A percentile compares a stretch with the other conserved stretches of the same genome.
Conservation (phyloP, 2,113 vertebrate species). For the Glaucomys volans region DNA sequence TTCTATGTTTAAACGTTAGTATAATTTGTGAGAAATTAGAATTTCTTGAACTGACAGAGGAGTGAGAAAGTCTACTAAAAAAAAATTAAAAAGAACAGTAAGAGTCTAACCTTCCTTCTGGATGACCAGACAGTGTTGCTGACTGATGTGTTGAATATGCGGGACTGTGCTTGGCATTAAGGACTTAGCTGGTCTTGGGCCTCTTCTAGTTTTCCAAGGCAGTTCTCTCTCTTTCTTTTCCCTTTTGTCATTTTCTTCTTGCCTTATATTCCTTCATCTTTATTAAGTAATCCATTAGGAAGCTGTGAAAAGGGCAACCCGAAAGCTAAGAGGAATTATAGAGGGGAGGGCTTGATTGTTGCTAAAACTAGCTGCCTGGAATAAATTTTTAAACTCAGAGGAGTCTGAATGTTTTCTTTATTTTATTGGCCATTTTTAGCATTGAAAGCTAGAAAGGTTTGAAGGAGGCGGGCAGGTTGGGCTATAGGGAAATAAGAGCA, state of each 20-base stretch:
- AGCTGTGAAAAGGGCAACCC: not conserved
- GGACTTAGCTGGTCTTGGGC: not conserved
- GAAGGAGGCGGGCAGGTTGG: not conserved
- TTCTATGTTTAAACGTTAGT: not conserved
- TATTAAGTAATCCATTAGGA: not conserved
- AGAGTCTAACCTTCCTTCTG: not conserved
- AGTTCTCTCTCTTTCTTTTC: not conserved
- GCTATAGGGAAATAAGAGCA: not conserved
- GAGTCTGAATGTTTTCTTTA: conserved; percentile 29
- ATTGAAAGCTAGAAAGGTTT: conserved; percentile 31
- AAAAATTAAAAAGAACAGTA: conserved; percentile 10
- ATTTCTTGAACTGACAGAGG: conserved; percentile 28
- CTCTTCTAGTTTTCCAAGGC: not conserved
- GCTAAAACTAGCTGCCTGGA: not conserved
- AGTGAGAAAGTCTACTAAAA: conserved; percentile 41
- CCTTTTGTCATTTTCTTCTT: not conserved
- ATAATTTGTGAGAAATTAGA: not conserved
- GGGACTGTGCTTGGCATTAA: not conserved
- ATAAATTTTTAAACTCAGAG: conserved; percentile 15
- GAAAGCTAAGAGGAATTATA: not conserved
- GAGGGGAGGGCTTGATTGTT: not conserved
- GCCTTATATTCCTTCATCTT: not conserved
- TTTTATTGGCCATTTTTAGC: not conserved
- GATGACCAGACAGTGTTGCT: not conserved
- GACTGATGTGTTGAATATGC: not conserved